Percentiles rank a stretch among this genome's conserved stretches.
Conservation (phyloP, 2,797 vertebrate genomes). For the Lophius americanus region DNA sequence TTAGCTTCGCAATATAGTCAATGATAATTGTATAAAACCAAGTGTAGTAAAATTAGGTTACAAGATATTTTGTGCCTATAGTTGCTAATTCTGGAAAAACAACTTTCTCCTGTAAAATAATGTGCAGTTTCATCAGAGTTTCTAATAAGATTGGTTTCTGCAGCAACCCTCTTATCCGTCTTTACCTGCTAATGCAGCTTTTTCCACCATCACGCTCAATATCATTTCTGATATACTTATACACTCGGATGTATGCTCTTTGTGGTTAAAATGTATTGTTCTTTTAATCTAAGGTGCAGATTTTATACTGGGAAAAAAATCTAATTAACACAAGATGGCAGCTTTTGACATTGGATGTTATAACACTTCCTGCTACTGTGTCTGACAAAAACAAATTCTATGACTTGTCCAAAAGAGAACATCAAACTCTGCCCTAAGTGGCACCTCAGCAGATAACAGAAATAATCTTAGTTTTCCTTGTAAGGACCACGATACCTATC, state of each 20-base stretch:
- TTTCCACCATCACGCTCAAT: neutral
- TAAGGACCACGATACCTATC: slow-evolving; percentile 24
- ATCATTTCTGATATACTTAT: neutral
- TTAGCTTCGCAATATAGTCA: slow-evolving; percentile 24
- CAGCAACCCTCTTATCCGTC: slow-evolving; percentile 14
- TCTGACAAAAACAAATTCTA: slow-evolving; percentile 27
- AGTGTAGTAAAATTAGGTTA: slow-evolving; percentile 4
- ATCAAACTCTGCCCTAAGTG: slow-evolving; percentile 29
- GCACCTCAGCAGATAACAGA: slow-evolving; percentile 35
- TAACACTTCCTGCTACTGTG: slow-evolving; percentile 15
- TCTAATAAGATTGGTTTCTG: neutral
- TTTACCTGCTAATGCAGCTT: slow-evolving; percentile 23
- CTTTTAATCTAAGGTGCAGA: slow-evolving; percentile 13
- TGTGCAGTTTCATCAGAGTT: slow-evolving; percentile 25
- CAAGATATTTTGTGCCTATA: slow-evolving; percentile 20
- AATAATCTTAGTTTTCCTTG: slow-evolving; percentile 24
- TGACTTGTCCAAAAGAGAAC: slow-evolving; percentile 22
- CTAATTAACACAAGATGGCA: slow-evolving; percentile 12
- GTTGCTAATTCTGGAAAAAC: slow-evolving; percentile 12
- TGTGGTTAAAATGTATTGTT: neutral
- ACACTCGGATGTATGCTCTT: neutral
- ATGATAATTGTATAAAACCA: slow-evolving; percentile 1
- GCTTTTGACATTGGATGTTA: slow-evolving; percentile 7
- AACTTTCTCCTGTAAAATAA: slow-evolving; percentile 11
- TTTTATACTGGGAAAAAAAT: slow-evolving; percentile 20